Evolutionary conservation across 1,140 invertebrate genomes (phyloP).

Genomic region (Dolichoris vasculosae): DNA sequence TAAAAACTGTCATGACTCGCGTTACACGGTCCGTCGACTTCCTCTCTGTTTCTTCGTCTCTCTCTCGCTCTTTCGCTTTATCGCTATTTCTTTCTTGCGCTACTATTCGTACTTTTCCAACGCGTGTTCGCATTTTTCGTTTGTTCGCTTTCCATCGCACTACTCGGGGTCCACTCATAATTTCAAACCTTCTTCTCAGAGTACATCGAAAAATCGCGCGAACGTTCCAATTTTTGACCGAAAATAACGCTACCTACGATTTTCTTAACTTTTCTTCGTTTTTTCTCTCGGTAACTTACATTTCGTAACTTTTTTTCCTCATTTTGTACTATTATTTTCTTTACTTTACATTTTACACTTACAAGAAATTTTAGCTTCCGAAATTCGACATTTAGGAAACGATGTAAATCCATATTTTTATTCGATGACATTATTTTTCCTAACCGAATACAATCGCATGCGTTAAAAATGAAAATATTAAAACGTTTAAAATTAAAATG

Average conservation of each 20-base stretch:
- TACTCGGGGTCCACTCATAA: neutral
- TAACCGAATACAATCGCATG: no score
- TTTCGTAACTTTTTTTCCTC: no score
- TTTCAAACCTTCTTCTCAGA: neutral
- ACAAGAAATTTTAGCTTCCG: neutral
- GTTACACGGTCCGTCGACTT: constrained; percentile 42
- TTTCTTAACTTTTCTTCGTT: no score
- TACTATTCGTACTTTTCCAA: neutral
- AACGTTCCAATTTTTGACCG: neutral
- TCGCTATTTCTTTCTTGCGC: neutral
- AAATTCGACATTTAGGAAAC: neutral
- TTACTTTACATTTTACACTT: neutral
- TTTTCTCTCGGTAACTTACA: no score
- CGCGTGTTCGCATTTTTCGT: neutral
- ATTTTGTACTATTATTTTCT: neutral
- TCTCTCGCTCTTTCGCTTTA: constrained; percentile 10
- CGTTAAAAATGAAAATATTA: no score
- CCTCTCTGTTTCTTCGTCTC: constrained; percentile 2
- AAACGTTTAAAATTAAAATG: no score
- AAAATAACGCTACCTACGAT: neutral
- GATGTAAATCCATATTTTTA: no score
- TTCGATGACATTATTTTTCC: no score
- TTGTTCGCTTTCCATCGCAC: neutral
- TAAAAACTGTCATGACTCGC: constrained; percentile 59
- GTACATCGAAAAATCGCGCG: neutral